Conservation (phyloP, 2,113 vertebrate species). For the Pterocles burchelli region DNA sequence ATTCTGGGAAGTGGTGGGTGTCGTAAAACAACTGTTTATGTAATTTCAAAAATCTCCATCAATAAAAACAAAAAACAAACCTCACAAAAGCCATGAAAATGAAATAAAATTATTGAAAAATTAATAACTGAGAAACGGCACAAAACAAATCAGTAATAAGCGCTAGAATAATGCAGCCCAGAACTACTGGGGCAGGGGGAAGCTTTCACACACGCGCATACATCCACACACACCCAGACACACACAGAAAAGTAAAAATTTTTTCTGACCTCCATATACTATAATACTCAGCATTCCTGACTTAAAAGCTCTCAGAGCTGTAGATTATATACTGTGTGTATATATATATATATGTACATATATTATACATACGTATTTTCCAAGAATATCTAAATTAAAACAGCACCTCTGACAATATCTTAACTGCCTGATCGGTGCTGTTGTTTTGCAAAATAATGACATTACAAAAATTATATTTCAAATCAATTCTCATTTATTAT, state of each 20-base stretch:
- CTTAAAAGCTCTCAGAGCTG: constrained; percentile 82
- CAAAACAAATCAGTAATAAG: constrained; percentile 67
- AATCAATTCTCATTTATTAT: constrained; percentile 73
- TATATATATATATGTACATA: constrained; percentile 82
- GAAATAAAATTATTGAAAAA: constrained; percentile 64
- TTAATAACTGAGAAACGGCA: constrained; percentile 62
- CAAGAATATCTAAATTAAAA: constrained; percentile 79
- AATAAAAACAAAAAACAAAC: constrained; percentile 50
- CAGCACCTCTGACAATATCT: constrained; percentile 81
- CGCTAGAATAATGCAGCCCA: constrained; percentile 71
- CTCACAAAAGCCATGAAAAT: constrained; percentile 37
- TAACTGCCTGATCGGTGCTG: constrained; percentile 75
- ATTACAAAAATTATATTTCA: constrained; percentile 76
- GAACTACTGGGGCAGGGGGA: constrained; percentile 60
- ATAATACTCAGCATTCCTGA: constrained; percentile 85
- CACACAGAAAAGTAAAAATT: constrained; percentile 73
- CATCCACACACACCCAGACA: constrained; percentile 31
- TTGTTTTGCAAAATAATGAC: constrained; percentile 76
- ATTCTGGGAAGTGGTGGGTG: neutral
- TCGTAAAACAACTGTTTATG: constrained; percentile 59
- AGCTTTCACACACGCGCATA: neutral
- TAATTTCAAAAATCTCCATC: constrained; percentile 51
- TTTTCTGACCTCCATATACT: constrained; percentile 80
- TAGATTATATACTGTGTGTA: constrained; percentile 84
- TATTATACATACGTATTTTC: constrained; percentile 80